phyloP scores from a whole-genome alignment of 1,140 invertebrate species.

The Calliphora vicina region DNA sequence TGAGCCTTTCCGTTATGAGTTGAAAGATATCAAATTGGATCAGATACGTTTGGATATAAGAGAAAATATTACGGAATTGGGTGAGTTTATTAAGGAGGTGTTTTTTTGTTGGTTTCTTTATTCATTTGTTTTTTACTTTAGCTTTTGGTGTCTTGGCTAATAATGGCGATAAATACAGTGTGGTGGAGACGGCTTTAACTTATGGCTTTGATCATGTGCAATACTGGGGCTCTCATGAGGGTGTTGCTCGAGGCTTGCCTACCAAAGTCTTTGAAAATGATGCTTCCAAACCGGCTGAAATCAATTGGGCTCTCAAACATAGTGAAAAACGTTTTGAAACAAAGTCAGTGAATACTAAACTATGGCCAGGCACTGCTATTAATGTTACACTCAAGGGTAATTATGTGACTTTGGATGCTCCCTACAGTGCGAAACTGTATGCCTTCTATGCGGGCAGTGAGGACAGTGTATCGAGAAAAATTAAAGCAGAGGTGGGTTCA shows the following conservation, averaged over 20 bases:
- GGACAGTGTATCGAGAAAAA: conserved; percentile 57
- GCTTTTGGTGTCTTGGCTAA: conserved; percentile 73
- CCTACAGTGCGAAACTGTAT: conserved; percentile 75
- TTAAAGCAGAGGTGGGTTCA: conserved; percentile 50
- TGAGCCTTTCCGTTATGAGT: conserved; percentile 78
- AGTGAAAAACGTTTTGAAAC: conserved; percentile 67
- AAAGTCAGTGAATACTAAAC: conserved; percentile 55
- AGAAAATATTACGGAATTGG: conserved; percentile 66
- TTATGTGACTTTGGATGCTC: conserved; percentile 74
- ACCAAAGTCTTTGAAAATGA: conserved; percentile 73
- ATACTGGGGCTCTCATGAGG: conserved; percentile 81
- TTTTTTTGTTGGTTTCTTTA: neutral
- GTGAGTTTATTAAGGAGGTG: conserved; percentile 44
- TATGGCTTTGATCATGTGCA: conserved; percentile 75
- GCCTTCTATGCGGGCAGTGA: conserved; percentile 73
- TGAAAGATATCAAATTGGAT: conserved; percentile 72
- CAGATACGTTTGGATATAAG: conserved; percentile 67
- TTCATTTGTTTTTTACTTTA: conserved; percentile 28
- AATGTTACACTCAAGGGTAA: conserved; percentile 79
- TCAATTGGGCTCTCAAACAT: conserved; percentile 74
- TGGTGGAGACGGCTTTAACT: conserved; percentile 74
- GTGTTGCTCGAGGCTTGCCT: conserved; percentile 76
- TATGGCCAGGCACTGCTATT: conserved; percentile 77
- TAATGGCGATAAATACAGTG: conserved; percentile 63
- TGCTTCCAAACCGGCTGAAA: conserved; percentile 65